Evolutionary conservation across 64 coral and sea anemone genomes (phyloP), one percentile per base, ranked within the genome.

Genomic region (Porites australiensis): DNA sequence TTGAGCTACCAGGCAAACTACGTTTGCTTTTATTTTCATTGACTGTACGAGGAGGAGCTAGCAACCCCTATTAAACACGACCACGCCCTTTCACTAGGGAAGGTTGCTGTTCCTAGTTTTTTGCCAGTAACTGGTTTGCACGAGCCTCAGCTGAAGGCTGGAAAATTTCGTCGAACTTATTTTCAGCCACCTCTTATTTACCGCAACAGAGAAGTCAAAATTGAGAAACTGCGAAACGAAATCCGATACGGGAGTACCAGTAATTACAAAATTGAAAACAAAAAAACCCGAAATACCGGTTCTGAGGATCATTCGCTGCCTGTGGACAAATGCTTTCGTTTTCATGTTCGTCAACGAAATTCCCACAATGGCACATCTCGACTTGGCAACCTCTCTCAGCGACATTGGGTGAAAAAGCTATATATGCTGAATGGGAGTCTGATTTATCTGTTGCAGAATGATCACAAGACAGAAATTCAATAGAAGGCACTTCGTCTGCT

Each of bases 291-390:
- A 67, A 84, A 67, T 84, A 84, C 81, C 81, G 43, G 44, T 11
- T 84, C 62, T 84, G 61, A 63, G 9, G 13, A 68, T 84, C 63
- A 9, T 27, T 82, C 9, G 79, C 13, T 3, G 64, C 21, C 12
- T 18, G 19, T 21, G 79, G 13, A 49, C 18, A 83, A 65, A 2
- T 50, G 60, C 13, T 49, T 27, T 14, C 5, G 77, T 59, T 27
- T 44, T 12, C 20, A 13, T 60, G 57, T 83, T 83, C 59, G n/a
- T 83, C 79, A 66, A 64, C 19, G 51, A 64, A 68, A 67, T 15
- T 67, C 18, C 81, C 63, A 84, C 81, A 84, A 22, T 84, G 46
- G 61, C 81, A 84, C 44, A 84, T 51, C 61, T 51, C 20, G 27
- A 63, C 62, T 68, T 84, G 81, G 22, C 81, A 84, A 8, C 81